These are phyloP conservation scores for Aegotheles bennettii DNA, from an alignment of 2,113 vertebrate species.

Conservation along the genomic window DNA sequence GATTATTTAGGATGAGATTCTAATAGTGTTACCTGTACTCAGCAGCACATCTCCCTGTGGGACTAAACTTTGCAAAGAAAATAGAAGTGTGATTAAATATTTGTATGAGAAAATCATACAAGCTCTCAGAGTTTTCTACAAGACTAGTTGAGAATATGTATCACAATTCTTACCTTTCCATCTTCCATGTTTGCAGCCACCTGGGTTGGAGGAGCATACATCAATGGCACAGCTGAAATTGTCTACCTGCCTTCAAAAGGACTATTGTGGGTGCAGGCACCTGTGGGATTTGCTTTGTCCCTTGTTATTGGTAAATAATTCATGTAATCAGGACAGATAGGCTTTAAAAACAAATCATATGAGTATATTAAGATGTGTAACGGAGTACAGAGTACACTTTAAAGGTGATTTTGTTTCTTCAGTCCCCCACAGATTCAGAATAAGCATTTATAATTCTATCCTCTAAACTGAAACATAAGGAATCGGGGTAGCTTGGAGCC, in stretches of 20 bases:
- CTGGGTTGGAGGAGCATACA: constrained; percentile 85
- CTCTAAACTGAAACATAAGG: neutral
- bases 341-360: neutral
- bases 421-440: neutral
- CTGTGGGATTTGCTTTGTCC: constrained; percentile 77
- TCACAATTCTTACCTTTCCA: neutral
- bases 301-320: constrained; percentile 79
- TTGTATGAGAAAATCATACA: neutral
- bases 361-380: neutral
- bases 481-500: neutral
- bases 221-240: constrained; percentile 81
- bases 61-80: neutral
- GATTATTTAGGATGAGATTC: neutral
- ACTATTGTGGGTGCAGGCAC: constrained; percentile 80
- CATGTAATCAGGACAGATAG: neutral
- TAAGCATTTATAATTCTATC: neutral
- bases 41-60: neutral
- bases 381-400: neutral
- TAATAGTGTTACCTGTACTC: neutral
- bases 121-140: neutral
- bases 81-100: neutral
- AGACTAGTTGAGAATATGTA: neutral
- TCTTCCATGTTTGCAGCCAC: constrained; percentile 69
- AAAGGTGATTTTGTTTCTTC: neutral
- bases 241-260: constrained; percentile 81